Conservation (phyloP, 2,888 invertebrate species). For the Pilophorus perplexus region DNA sequence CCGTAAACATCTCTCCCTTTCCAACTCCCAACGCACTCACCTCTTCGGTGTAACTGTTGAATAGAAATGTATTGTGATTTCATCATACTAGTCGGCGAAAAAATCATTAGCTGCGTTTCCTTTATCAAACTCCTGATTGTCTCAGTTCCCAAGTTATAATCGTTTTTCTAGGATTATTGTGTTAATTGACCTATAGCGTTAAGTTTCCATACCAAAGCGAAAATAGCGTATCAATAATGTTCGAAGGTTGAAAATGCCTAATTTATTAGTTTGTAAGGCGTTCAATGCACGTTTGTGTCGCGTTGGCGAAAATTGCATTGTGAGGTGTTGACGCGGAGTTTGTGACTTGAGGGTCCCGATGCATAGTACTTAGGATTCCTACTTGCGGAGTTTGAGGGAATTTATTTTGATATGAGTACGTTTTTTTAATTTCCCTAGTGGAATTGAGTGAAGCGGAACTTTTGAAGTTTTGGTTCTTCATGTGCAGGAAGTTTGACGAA, state of each 20-base stretch:
- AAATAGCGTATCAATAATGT: neutral
- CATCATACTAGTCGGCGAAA: conserved; percentile 13
- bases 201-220: conserved; percentile 12
- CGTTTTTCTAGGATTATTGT: neutral
- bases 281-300: too few species aligned
- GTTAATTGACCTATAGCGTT: neutral
- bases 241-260: neutral
- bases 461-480: too few species aligned
- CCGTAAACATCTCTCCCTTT: too few species aligned
- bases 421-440: too few species aligned
- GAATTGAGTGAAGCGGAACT: too few species aligned
- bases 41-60: conserved; percentile 3
- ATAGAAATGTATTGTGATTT: conserved; percentile 23
- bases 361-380: too few species aligned
- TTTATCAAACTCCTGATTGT: too few species aligned
- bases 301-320: neutral
- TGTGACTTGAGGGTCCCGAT: too few species aligned
- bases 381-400: too few species aligned
- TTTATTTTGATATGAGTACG: too few species aligned
- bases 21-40: conserved; percentile 5
- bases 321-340: neutral
- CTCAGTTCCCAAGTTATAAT: neutral
- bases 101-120: neutral
- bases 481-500: too few species aligned
- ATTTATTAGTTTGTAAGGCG: too few species aligned